Evolutionary conservation across 2,888 invertebrate species (phyloP).

Genomic region (Petrolisthes manimaculis): DNA sequence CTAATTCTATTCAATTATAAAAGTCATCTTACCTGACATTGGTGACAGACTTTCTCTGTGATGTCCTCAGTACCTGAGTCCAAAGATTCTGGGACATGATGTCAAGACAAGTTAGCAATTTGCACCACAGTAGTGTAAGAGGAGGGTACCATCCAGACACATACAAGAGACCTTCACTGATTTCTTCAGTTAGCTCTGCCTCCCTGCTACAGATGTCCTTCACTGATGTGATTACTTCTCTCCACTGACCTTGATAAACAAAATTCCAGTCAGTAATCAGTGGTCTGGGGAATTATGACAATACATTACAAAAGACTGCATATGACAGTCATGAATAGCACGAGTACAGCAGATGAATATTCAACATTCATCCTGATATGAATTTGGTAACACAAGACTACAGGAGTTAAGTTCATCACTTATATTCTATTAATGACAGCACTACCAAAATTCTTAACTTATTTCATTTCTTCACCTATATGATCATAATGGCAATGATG

Average conservation of each 20-base stretch:
- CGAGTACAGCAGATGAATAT: too few species aligned
- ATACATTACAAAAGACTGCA: constrained; percentile 2
- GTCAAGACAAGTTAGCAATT: constrained; percentile 80
- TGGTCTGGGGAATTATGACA: neutral
- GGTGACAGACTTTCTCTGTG: constrained; percentile 68
- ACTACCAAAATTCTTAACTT: too few species aligned
- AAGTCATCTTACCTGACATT: constrained; percentile 68
- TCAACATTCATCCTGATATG: too few species aligned
- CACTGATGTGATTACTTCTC: constrained; percentile 49
- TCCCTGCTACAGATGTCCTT: constrained; percentile 56
- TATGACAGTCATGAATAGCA: neutral
- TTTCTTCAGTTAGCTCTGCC: constrained; percentile 67
- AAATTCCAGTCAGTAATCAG: neutral
- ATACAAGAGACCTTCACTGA: constrained; percentile 75
- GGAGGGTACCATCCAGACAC: constrained; percentile 76
- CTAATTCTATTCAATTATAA: too few species aligned
- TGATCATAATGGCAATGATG: too few species aligned
- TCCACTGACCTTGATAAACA: constrained; percentile 48
- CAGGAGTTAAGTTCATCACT: too few species aligned
- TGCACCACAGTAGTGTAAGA: constrained; percentile 83
- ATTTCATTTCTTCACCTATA: too few species aligned
- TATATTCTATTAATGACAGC: too few species aligned
- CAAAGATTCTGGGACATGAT: constrained; percentile 80
- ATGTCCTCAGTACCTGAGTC: constrained; percentile 71
- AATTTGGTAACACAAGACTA: too few species aligned